A percentile compares a stretch with the other conserved stretches of the same genome.
phyloP scores from a whole-genome alignment of 2,888 invertebrate genomes.

The Liodrosophila aerea region DNA sequence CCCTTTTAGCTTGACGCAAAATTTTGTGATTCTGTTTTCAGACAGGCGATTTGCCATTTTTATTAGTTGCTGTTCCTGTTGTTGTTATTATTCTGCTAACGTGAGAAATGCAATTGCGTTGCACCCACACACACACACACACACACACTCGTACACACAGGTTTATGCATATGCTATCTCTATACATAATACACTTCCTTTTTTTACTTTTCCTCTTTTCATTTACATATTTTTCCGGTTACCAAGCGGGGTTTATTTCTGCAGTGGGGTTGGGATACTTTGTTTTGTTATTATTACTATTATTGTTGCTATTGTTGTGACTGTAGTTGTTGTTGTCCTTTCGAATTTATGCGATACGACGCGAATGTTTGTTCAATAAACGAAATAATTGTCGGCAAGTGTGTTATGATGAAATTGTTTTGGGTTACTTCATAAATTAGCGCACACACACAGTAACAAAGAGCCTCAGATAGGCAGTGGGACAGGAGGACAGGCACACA shows the following conservation, averaged over 20 bases:
- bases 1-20: conserved; percentile 57
- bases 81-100: conserved; percentile 46
- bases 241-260: conserved; percentile 57
- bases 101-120: conserved; percentile 71
- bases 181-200: conserved; percentile 18
- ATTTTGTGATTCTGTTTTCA: conserved; percentile 40
- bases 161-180: conserved; percentile 15
- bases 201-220: conserved; percentile 32
- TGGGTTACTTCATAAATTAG: conserved; percentile 77
- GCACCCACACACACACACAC: conserved; percentile 24
- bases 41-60: conserved; percentile 62
- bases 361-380: conserved; percentile 75
- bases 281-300: conserved; percentile 47
- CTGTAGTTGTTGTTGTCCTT: conserved; percentile 42
- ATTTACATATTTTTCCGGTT: conserved; percentile 72
- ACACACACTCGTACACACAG: conserved; percentile 15
- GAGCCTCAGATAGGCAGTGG: not conserved
- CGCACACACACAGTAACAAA: conserved; percentile 46
- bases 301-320: conserved; percentile 31
- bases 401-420: conserved; percentile 77
- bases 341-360: conserved; percentile 72
- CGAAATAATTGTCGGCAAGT: conserved; percentile 76
- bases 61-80: conserved; percentile 38
- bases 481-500: conserved; percentile 1
- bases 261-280: conserved; percentile 29